Conservation (phyloP, 2,888 invertebrate species). For the Rugalucina vietnamica region DNA sequence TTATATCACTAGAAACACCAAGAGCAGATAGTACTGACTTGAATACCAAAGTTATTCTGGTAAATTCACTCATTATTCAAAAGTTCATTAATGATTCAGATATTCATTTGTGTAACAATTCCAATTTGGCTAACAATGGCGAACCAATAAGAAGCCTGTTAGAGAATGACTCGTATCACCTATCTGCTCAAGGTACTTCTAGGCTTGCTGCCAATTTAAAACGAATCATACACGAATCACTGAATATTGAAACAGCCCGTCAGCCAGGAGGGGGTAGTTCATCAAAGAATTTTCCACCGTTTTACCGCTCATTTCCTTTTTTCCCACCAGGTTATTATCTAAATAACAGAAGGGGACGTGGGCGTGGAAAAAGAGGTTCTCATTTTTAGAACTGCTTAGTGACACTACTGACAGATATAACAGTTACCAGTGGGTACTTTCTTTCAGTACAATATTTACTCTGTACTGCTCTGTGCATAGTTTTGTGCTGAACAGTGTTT, state of each 20-base stretch:
- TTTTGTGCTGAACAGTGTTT: too few species aligned
- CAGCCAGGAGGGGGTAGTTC: neutral
- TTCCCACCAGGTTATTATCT: neutral
- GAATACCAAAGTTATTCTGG: neutral
- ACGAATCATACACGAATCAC: neutral
- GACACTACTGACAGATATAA: too few species aligned
- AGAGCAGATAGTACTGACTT: too few species aligned
- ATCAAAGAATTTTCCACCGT: neutral
- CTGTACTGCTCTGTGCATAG: too few species aligned
- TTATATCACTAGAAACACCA: too few species aligned
- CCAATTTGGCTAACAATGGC: conserved; percentile 1
- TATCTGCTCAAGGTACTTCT: neutral
- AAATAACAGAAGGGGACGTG: too few species aligned
- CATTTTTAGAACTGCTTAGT: too few species aligned
- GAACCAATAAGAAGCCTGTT: neutral
- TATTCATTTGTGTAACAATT: neutral
- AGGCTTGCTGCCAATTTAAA: neutral
- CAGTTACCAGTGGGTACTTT: too few species aligned
- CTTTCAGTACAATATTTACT: too few species aligned
- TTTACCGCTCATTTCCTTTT: neutral
- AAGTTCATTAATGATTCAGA: neutral
- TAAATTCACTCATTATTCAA: neutral
- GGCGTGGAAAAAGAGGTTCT: too few species aligned
- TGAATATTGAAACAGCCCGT: neutral
- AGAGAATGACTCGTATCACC: neutral